Conservation (phyloP, 2,113 vertebrate genomes). For the Chaenogobius annularis region DNA sequence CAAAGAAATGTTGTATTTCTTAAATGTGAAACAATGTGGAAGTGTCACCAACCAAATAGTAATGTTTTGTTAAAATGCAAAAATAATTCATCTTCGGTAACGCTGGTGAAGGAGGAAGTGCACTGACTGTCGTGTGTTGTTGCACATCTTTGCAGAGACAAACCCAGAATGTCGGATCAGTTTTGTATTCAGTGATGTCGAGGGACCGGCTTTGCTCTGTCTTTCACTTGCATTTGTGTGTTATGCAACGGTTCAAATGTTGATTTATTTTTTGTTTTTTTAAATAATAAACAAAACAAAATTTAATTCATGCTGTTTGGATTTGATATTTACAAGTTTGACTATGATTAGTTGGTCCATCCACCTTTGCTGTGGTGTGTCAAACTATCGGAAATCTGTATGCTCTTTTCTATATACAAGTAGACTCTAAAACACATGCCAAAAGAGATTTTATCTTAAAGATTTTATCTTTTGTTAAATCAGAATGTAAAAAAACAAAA, state of each 20-base stretch:
- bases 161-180: conserved; percentile 31
- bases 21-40: conserved; percentile 1
- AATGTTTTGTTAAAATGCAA: conserved; percentile 4
- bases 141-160: conserved; percentile 34
- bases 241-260: conserved; percentile 62
- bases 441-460: no score
- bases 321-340: background rate
- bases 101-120: conserved; percentile 18
- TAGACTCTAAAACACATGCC: no score
- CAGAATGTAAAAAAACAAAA: no score
- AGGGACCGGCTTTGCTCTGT: conserved; percentile 44
- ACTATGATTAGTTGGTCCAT: background rate
- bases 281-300: conserved; percentile 61
- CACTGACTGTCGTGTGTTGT: conserved; percentile 23
- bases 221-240: conserved; percentile 60
- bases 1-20: background rate
- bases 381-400: no score
- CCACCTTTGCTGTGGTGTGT: background rate
- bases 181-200: conserved; percentile 30
- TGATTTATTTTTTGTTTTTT: conserved; percentile 65
- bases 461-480: no score
- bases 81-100: background rate
- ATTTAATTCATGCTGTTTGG: conserved; percentile 10
- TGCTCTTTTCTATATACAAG: no score
- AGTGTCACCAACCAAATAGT: background rate